Base-by-base conservation (phyloP, 2,888 invertebrate species). In the Tribolium freemani region DNA sequence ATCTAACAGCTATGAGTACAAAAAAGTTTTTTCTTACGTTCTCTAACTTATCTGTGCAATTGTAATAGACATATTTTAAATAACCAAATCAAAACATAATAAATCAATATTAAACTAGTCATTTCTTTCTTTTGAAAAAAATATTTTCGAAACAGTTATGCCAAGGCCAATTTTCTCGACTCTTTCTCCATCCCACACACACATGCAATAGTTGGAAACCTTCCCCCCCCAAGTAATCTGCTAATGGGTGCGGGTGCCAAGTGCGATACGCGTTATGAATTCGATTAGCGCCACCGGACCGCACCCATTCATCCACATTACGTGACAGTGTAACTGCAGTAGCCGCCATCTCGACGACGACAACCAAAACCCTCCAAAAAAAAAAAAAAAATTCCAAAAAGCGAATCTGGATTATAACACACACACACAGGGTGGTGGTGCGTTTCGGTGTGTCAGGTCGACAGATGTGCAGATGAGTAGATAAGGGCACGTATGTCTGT, bases 381-480 rank as follows among this genome's bases (percentile, higher is more conserved):
- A 38, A 6, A 31, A 31, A 56, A 38, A 38, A 53, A 56, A 56
- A 56, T n/a, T 38, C 8, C 2, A 31, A 16, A 16, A 56, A 38
- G 38, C n/a, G n/a, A 56, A 31, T 45, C 38, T 20, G 21, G 45
- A 58, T 58, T 45, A 20, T 44, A 16, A 10, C 30, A 21, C 26
- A 6, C 11, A 21, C 26, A 6, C 11, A n/a, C n/a, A n/a, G n/a
- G n/a, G n/a, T n/a, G 48, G 63, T 16, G 48, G n/a, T 46, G 21
- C 26, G 8, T 16, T 26, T 8, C 48, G 10, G 5, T 69, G 68
- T 58, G 68, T 58, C 75, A 75, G 77, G 75, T 77, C 79, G 79
- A 80, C 81, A 81, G 81, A 81, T 81, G 81, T 76, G 77, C 77
- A 80, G 80, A 81, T 79, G 78, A 75, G 76, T 73, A 79, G 78